A percentile compares a stretch with the other conserved stretches of the same genome.
phyloP scores from a whole-genome alignment of 2,113 vertebrate genomes.

The Nothocercus nigrocapillus region DNA sequence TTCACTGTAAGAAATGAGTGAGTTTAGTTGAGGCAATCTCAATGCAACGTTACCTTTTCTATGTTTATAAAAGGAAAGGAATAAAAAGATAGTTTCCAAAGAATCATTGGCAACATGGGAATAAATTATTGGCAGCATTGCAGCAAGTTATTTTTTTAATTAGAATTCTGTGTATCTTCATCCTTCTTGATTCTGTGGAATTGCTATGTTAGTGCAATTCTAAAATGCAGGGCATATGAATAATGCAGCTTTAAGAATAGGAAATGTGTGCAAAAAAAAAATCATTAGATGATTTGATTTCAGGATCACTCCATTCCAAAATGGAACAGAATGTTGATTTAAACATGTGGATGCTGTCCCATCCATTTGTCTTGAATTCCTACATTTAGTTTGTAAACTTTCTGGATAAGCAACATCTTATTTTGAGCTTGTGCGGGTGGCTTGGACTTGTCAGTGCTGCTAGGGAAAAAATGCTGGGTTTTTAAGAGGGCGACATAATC shows the following conservation, averaged over 20 bases:
- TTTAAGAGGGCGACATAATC: neutral
- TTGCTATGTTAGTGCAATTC: neutral
- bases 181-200: neutral
- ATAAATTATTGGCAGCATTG: neutral
- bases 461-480: neutral
- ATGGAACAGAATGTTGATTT: neutral
- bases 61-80: neutral
- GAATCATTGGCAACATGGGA: neutral
- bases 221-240: neutral
- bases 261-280: neutral
- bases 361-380: neutral
- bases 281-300: neutral
- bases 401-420: neutral
- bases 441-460: neutral
- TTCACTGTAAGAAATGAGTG: neutral
- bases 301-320: neutral
- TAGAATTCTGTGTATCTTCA: neutral
- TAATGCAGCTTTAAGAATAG: neutral
- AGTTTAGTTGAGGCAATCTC: slow-evolving; percentile 3
- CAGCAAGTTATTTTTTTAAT: neutral
- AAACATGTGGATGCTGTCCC: neutral
- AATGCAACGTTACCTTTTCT: neutral
- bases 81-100: neutral
- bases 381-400: neutral
- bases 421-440: neutral